Conservation (phyloP, 2,888 invertebrate genomes). For the Stegophylla sp. region DNA sequence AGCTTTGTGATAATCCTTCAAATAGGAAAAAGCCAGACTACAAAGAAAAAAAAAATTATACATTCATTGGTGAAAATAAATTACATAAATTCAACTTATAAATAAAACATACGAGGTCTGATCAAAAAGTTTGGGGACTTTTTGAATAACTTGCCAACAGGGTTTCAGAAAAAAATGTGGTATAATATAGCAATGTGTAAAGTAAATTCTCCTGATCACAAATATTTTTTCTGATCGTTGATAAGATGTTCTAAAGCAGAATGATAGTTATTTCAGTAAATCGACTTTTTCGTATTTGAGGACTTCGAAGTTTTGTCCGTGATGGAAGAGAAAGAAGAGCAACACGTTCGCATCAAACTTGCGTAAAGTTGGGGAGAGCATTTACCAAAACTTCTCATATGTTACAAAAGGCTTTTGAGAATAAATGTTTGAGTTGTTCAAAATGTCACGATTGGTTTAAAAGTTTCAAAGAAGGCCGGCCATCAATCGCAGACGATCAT, state of each 20-base stretch:
- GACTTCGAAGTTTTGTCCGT: conserved; percentile 9
- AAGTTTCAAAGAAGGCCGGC: not conserved
- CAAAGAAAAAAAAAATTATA: conserved; percentile 7
- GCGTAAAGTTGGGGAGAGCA: too few relatives aligned
- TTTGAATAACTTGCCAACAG: not conserved
- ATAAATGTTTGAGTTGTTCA: too few relatives aligned
- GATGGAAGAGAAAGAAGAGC: conserved; percentile 6
- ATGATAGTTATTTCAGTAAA: not conserved
- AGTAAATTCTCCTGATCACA: not conserved
- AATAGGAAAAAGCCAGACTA: conserved; percentile 79
- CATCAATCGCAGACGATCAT: not conserved
- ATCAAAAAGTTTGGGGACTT: not conserved
- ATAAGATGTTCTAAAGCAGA: not conserved
- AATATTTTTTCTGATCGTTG: not conserved
- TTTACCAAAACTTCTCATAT: not conserved
- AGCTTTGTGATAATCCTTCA: conserved; percentile 84
- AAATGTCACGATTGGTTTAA: too few relatives aligned
- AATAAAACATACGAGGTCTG: not conserved
- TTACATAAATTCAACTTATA: too few relatives aligned
- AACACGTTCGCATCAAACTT: not conserved
- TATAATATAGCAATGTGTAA: not conserved
- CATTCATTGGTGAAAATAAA: not conserved
- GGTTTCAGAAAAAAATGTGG: not conserved
- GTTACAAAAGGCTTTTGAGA: too few relatives aligned
- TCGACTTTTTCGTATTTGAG: not conserved